phyloP scores from a whole-genome alignment of 1,140 invertebrate genomes.

The Ceratina calcarata region DNA sequence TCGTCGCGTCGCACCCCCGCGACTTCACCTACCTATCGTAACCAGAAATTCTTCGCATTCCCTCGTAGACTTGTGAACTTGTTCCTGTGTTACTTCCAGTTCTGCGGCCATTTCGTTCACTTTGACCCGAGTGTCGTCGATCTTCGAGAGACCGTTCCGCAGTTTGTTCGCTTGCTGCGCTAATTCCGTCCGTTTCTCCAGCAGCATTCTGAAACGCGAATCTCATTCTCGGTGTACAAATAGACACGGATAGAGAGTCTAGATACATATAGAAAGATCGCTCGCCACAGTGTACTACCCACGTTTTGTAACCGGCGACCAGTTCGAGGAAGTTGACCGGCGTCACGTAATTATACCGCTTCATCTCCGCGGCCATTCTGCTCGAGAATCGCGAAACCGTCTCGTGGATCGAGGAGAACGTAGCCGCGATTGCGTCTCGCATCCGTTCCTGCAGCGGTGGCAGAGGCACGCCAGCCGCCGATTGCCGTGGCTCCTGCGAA shows the following conservation, averaged over 20 bases:
- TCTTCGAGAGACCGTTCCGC: conserved; percentile 68
- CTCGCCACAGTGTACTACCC: conserved; percentile 53
- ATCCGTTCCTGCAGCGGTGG: conserved; percentile 81
- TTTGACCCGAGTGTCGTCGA: conserved; percentile 83
- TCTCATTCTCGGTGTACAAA: not conserved
- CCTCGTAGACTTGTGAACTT: conserved; percentile 77
- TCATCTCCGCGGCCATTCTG: conserved; percentile 88
- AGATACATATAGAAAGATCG: no score
- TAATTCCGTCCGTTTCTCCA: conserved; percentile 86
- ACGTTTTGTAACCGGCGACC: conserved; percentile 90
- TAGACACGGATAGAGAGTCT: no score
- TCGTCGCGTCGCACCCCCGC: no score
- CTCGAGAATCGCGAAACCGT: conserved; percentile 86
- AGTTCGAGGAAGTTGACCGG: conserved; percentile 92
- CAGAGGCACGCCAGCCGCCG: conserved; percentile 47
- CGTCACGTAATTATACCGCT: conserved; percentile 92
- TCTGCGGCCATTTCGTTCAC: conserved; percentile 90
- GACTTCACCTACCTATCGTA: conserved; percentile 80
- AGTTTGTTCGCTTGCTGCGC: conserved; percentile 86
- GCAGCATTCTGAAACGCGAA: conserved; percentile 84
- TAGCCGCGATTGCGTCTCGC: conserved; percentile 83
- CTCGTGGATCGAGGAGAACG: conserved; percentile 89
- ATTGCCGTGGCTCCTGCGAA: conserved; percentile 50
- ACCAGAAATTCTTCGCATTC: conserved; percentile 89
- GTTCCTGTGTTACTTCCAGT: conserved; percentile 87